These are phyloP conservation scores for Stratiomys singularior DNA, from an alignment of 2,888 invertebrate genomes.

Conservation along the genomic window DNA sequence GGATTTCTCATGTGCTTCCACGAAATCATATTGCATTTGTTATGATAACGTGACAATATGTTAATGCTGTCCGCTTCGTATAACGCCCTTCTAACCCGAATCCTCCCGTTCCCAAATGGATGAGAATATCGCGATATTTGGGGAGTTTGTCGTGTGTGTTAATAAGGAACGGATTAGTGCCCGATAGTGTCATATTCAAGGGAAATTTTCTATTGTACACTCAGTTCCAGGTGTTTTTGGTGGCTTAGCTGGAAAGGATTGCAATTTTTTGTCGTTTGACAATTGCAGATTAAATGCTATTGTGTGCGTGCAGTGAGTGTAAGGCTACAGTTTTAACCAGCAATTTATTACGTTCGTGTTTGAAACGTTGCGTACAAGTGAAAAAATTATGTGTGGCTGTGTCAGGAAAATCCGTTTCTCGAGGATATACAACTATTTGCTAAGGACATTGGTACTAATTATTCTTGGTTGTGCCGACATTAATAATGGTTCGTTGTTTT, in stretches of 20 bases:
- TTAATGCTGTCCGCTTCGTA: constrained; percentile 8
- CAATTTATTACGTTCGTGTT: neutral
- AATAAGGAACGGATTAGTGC: neutral
- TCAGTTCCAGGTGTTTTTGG: neutral
- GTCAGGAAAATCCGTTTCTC: constrained; percentile 54
- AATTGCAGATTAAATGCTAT: neutral
- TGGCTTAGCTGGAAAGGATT: neutral
- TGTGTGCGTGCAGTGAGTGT: neutral
- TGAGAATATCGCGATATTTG: neutral
- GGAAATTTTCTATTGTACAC: too few species aligned
- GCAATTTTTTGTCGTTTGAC: neutral
- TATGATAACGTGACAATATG: constrained; percentile 44
- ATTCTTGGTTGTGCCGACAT: constrained; percentile 57
- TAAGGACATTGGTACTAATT: constrained; percentile 57
- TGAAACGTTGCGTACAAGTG: constrained; percentile 21
- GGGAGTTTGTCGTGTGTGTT: neutral
- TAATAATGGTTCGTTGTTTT: constrained; percentile 56
- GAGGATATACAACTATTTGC: constrained; percentile 56
- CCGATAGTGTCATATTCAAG: neutral
- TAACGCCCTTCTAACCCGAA: constrained; percentile 33
- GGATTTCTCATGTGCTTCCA: neutral
- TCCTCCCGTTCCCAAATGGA: constrained; percentile 38
- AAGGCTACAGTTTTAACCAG: neutral
- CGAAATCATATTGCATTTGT: neutral
- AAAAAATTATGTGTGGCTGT: constrained; percentile 55